Evolutionary conservation across 2,888 invertebrate genomes (phyloP), one percentile per base, ranked within the genome.

Genomic region (Amphipyra berbera): DNA sequence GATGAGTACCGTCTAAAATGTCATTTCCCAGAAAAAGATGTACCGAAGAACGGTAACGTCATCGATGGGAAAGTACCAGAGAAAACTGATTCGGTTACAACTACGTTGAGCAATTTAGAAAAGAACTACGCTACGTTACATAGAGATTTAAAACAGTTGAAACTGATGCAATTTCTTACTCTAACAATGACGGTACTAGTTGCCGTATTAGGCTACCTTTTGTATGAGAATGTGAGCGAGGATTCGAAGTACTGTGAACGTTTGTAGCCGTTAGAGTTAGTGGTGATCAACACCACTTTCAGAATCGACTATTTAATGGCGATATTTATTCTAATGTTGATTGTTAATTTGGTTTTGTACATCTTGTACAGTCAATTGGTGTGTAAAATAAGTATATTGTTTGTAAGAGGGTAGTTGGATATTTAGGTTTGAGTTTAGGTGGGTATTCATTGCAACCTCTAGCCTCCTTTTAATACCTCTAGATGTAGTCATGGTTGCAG

Each of bases 1-100:
- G 96, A 97, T 61, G 97, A 97, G 78, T 97, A 97, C 86, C 96
- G 97, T 57, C 87, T 98, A 0, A 96, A 96, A 78, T 98, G 98
- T 80, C 94, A 96, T 6, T 96, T 96, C 79, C 94, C 95, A 0
- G 90, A 93, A 73, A 95, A 91, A 53, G 92, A 92, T 27, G 52
- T 89, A 44, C 76, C 88, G 0, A 93, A 86, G 52, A 92, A 92
- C n/a, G 92, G 91, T 0, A 89, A 79, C 0, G 14, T 89, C 0
- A 48, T 81, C 0, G 90, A 93, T 0, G 63, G 61, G 0, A 87
- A 85, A 52, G 45, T 65, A 0, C 42, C 95, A 74, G 98, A 97
- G 6, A 98, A 96, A 42, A 97, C 93, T 1, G 97, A 97, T n/a
- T 97, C 97, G 0, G 97, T 96, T 3, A 96, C 96, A 66, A 96